These are phyloP conservation scores for Ditylenchus dipsaci DNA, from an alignment of 1,140 invertebrate genomes.

Conservation along the genomic window DNA sequence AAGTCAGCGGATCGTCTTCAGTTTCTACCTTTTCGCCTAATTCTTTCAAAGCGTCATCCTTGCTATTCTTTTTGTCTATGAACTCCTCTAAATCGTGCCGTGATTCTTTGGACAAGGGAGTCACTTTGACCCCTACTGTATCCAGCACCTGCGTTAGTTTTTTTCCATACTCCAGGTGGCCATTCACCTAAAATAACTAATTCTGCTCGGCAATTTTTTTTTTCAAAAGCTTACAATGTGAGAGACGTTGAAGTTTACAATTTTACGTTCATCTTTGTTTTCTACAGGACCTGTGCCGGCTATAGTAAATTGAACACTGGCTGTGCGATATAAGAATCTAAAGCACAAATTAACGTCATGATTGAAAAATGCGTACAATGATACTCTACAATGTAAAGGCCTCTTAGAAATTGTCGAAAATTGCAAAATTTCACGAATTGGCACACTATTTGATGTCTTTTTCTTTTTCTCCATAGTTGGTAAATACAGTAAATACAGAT, in stretches of 20 bases:
- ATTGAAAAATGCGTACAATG: too few relatives aligned
- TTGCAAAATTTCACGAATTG: too few relatives aligned
- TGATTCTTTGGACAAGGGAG: conserved; percentile 33
- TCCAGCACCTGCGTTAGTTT: conserved; percentile 53
- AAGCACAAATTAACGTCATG: too few relatives aligned
- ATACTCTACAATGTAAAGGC: too few relatives aligned
- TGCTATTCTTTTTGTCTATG: neutral
- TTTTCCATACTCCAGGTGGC: conserved; percentile 53
- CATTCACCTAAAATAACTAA: conserved; percentile 39
- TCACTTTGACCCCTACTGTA: conserved; percentile 51
- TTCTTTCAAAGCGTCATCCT: too few relatives aligned
- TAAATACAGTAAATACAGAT: too few relatives aligned
- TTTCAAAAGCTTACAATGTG: conserved; percentile 48
- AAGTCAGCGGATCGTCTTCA: too few relatives aligned
- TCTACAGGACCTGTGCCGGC: conserved; percentile 60
- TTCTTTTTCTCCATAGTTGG: too few relatives aligned
- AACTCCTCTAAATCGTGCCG: conserved; percentile 4
- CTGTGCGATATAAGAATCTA: conserved; percentile 60
- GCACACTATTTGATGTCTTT: too few relatives aligned
- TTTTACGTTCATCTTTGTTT: conserved; percentile 58
- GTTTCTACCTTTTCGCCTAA: too few relatives aligned
- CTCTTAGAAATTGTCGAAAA: too few relatives aligned
- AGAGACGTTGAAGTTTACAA: conserved; percentile 53
- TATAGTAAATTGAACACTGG: conserved; percentile 59
- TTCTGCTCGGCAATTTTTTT: neutral